Base-by-base conservation (phyloP, 1,140 invertebrate species). In the Drosophila sechellia region DNA sequence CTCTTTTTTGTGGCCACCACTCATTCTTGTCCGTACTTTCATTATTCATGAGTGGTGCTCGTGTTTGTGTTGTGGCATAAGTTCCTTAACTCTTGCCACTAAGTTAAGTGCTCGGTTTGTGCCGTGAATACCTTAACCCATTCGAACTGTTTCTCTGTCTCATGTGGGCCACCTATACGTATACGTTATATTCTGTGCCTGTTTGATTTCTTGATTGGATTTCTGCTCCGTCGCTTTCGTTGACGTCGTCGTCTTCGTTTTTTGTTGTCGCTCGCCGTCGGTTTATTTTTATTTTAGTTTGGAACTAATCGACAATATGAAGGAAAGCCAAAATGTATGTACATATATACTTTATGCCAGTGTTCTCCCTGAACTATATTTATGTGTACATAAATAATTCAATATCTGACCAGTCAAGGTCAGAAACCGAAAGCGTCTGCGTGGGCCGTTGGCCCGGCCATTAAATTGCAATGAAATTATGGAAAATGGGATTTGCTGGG, bases 341-440 rank as follows among this genome's bases (percentile, higher is more conserved):
- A 60, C 68, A 60, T 31, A 27, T 5, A 5, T 22, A 27, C 5
- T 27, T 5, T 6, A 31, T 48, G 25, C 52, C n/a, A 27, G 37
- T 53, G 57, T 63, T 77, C 58, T 61, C 83, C 81, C 81, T 87
- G 81, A 85, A 85, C 81, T 85, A 85, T 85, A 87, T 85, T 81
- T 85, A 78, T 85, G 78, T 74, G 60, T 58, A 85, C 69, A 85
- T 75, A 87, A 87, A 81, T 79, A 79, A 71, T 81, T 69, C 64
- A 77, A 70, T 70, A 60, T 66, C 81, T 85, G 76, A 55, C 64
- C 76, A 85, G 78, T 79, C 83, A 85, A 87, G 81, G 81, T 81
- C 81, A 75, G 49, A 65, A 40, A 27, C 37, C 40, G 35, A 75
- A 57, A 75, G 61, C 43, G 53, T 66, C n/a, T 70, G 42, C 58